These are phyloP conservation scores for Chloroclystis v-ata DNA, from an alignment of 2,888 invertebrate genomes.

Conservation along the genomic window DNA sequence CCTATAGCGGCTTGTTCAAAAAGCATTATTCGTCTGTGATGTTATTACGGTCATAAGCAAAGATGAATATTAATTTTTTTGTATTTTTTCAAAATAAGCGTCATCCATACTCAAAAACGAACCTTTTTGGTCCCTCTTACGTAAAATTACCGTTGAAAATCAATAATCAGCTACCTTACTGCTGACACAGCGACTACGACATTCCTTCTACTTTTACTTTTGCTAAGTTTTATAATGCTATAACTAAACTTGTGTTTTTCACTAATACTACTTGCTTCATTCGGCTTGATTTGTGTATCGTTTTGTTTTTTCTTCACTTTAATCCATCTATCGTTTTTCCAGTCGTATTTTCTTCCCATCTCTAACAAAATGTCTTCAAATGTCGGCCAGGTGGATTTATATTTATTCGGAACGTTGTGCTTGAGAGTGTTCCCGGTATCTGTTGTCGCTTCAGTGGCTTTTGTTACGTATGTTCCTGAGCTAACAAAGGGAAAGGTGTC, in stretches of 20 bases:
- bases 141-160: slow-evolving; percentile 44
- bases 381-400: slow-evolving; percentile 53
- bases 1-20: not conserved
- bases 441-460: slow-evolving; percentile 14
- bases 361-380: slow-evolving; percentile 63
- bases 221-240: slow-evolving; percentile 64
- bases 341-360: slow-evolving; percentile 66
- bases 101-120: slow-evolving; percentile 34
- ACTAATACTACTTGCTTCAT: slow-evolving; percentile 38
- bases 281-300: slow-evolving; percentile 19
- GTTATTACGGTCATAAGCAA: slow-evolving; percentile 20
- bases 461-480: slow-evolving; percentile 14
- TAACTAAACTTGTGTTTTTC: slow-evolving; percentile 68
- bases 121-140: slow-evolving; percentile 65
- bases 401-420: slow-evolving; percentile 18
- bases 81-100: slow-evolving; percentile 29
- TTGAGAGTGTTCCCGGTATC: slow-evolving; percentile 19
- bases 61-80: slow-evolving; percentile 31
- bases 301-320: slow-evolving; percentile 61
- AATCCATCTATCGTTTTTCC: slow-evolving; percentile 73
- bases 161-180: slow-evolving; percentile 54
- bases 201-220: slow-evolving; percentile 64
- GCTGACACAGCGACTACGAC: slow-evolving; percentile 69
- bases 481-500: slow-evolving; percentile 25
- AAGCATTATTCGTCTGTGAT: slow-evolving; percentile 18